A percentile compares a stretch with the other conserved stretches of the same genome.
These are phyloP conservation scores for Plectropomus leopardus DNA, from an alignment of 2,113 vertebrate species.

Conservation along the genomic window DNA sequence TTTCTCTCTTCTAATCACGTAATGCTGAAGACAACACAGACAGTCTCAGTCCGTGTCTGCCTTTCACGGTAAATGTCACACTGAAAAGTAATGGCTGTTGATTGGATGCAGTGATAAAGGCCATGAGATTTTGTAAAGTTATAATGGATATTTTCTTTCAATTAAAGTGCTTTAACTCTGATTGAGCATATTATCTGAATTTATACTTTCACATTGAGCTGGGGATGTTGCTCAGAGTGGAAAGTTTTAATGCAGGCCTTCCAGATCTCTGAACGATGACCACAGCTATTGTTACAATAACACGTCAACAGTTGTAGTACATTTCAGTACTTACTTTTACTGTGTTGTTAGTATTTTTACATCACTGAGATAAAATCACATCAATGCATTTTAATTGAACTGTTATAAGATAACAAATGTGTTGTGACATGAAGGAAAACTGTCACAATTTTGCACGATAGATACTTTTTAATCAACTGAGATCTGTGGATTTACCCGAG, in stretches of 20 bases:
- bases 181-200: slow-evolving; percentile 20
- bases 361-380: neutral
- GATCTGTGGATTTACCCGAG: neutral
- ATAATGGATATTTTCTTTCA: slow-evolving; percentile 10
- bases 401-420: neutral
- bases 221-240: neutral
- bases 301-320: neutral
- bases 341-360: neutral
- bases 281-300: neutral
- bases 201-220: slow-evolving; percentile 5
- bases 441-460: neutral
- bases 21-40: slow-evolving; percentile 13
- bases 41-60: slow-evolving; percentile 15
- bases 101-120: slow-evolving; percentile 50
- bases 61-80: slow-evolving; percentile 68
- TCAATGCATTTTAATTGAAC: neutral
- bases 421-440: neutral
- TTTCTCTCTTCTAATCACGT: neutral
- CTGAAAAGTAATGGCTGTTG: slow-evolving; percentile 44
- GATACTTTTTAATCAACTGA: neutral
- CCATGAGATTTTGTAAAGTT: slow-evolving; percentile 27
- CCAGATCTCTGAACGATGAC: neutral
- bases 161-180: slow-evolving; percentile 8
- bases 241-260: slow-evolving; percentile 12
- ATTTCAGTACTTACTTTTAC: neutral